These are phyloP conservation scores for Aphrocallistes beatrix DNA, from an alignment of 37 sponge, comb jelly and placozoan species.

Conservation along the genomic window DNA sequence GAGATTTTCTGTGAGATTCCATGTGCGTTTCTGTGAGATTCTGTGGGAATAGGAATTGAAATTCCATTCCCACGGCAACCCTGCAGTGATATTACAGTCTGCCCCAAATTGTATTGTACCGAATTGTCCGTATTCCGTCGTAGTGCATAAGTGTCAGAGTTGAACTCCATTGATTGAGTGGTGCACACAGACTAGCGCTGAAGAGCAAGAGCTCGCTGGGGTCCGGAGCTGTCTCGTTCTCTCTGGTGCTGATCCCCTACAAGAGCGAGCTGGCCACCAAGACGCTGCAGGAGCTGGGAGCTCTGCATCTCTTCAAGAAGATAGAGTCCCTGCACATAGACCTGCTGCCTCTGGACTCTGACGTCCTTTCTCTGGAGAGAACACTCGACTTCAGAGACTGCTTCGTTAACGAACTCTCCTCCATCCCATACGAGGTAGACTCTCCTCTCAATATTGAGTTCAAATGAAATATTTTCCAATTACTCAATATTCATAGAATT, in stretches of 20 bases:
- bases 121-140: too few species aligned
- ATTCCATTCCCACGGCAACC: too few species aligned
- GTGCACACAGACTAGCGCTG: not conserved
- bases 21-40: too few species aligned
- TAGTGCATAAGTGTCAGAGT: too few species aligned
- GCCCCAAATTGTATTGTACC: too few species aligned
- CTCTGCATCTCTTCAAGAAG: slow-evolving; percentile 29
- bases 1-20: too few species aligned
- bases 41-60: too few species aligned
- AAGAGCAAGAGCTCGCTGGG: not conserved
- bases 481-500: too few species aligned
- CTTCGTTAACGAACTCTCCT: not conserved
- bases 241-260: not conserved
- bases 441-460: too few species aligned
- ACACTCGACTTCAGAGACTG: slow-evolving; percentile 53
- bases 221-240: not conserved
- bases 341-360: slow-evolving; percentile 72
- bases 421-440: not conserved
- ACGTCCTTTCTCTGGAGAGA: slow-evolving; percentile 66
- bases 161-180: too few species aligned
- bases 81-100: too few species aligned
- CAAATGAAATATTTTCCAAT: too few species aligned
- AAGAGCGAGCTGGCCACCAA: not conserved
- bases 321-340: slow-evolving; percentile 63
- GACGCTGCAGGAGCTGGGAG: slow-evolving; percentile 26